Percentiles rank a stretch among this genome's conserved stretches.
Conservation (phyloP, 2,797 vertebrate genomes). For the Phrynocephalus forsythii region DNA sequence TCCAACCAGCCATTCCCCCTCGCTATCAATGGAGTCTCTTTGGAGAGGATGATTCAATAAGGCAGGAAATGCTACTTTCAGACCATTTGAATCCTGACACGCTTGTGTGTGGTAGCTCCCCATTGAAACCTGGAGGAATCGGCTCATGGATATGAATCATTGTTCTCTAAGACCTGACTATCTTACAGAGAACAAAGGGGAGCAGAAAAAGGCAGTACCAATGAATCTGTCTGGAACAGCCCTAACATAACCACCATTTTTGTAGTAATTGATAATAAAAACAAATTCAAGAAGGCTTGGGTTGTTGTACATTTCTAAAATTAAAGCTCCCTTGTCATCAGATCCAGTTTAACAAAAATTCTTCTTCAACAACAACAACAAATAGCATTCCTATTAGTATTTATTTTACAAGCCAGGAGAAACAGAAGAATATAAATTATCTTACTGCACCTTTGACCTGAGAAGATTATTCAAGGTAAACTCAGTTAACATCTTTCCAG, state of each 20-base stretch:
- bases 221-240: too few species aligned
- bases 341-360: not conserved
- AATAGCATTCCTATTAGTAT: not conserved
- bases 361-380: not conserved
- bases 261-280: not conserved
- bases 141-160: too few species aligned
- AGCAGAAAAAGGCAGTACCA: too few species aligned
- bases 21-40: too few species aligned
- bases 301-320: not conserved
- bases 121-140: too few species aligned
- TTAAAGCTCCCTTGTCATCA: not conserved
- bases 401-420: not conserved
- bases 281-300: not conserved
- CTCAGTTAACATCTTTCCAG: not conserved
- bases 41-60: too few species aligned
- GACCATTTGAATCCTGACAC: too few species aligned
- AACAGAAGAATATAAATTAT: not conserved
- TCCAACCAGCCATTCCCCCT: too few species aligned
- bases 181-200: too few species aligned
- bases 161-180: too few species aligned
- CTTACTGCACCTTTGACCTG: not conserved
- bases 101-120: too few species aligned
- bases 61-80: too few species aligned
- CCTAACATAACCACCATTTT: not conserved
- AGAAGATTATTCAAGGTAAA: not conserved